These are phyloP conservation scores for Ibidorhyncha struthersii DNA, from an alignment of 2,113 vertebrate species.

Conservation along the genomic window DNA sequence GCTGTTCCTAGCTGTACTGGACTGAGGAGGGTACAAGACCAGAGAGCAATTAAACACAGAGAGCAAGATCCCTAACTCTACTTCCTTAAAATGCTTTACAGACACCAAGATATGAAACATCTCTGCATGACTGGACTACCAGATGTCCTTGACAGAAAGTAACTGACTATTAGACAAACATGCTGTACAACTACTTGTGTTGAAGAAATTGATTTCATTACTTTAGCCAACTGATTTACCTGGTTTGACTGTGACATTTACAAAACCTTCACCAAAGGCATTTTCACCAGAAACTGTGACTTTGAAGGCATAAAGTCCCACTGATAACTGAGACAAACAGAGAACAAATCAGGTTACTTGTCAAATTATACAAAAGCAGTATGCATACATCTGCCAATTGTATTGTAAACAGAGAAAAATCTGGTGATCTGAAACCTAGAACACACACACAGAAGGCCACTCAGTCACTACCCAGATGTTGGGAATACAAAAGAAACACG, in stretches of 20 bases:
- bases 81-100: background rate
- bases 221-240: conserved; percentile 63
- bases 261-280: conserved; percentile 79
- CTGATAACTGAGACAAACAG: conserved; percentile 71
- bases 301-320: conserved; percentile 77
- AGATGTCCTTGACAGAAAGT: background rate
- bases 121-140: background rate
- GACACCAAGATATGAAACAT: background rate
- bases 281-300: conserved; percentile 76
- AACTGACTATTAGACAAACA: background rate
- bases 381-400: background rate
- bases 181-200: background rate
- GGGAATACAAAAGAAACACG: background rate
- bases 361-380: background rate
- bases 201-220: background rate
- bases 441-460: background rate
- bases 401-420: background rate
- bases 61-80: background rate
- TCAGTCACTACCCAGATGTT: background rate
- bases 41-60: background rate
- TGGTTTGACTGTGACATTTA: conserved; percentile 81
- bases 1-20: background rate
- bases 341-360: background rate
- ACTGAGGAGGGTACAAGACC: background rate
- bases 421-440: background rate